A percentile compares a stretch with the other conserved stretches of the same genome.
Evolutionary conservation across 2,797 vertebrate species (phyloP).

Genomic region (Molothrus ater): DNA sequence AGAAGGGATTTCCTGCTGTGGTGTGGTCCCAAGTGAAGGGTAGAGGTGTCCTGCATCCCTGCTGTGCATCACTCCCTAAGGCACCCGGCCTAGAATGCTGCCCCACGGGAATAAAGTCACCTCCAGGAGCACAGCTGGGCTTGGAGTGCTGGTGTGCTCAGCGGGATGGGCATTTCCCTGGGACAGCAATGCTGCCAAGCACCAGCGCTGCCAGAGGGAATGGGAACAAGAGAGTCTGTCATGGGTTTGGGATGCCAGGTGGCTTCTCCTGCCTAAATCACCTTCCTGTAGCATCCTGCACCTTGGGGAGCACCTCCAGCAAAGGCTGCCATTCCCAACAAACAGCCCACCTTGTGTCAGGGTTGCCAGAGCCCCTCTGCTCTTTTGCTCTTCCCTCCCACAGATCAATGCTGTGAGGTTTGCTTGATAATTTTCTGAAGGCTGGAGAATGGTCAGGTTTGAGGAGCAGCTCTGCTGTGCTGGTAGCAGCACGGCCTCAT

Average conservation of each 20-base stretch:
- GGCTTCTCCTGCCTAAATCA: background rate
- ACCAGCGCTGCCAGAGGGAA: fast-evolving
- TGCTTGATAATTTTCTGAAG: background rate
- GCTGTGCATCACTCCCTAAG: fast-evolving
- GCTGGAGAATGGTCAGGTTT: background rate
- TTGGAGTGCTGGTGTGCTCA: background rate
- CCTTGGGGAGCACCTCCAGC: background rate
- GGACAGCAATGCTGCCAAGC: background rate
- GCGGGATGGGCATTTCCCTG: background rate
- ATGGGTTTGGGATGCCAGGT: background rate
- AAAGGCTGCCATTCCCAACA: background rate
- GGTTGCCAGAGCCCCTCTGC: background rate
- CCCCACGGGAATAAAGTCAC: background rate
- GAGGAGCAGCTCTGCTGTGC: background rate
- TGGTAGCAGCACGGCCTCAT: fast-evolving
- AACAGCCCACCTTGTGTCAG: background rate
- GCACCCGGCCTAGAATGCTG: background rate
- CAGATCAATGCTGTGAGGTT: background rate
- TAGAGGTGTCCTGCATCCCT: background rate
- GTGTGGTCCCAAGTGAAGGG: background rate
- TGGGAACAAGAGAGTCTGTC: background rate
- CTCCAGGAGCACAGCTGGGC: background rate
- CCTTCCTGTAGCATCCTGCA: fast-evolving
- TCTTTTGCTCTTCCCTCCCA: background rate
- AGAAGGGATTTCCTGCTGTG: background rate